Percentiles rank a stretch among this genome's conserved stretches.
These are phyloP conservation scores for Zoanthus solanderi DNA, from an alignment of 92 coral and sea anemone species.

Conservation along the genomic window DNA sequence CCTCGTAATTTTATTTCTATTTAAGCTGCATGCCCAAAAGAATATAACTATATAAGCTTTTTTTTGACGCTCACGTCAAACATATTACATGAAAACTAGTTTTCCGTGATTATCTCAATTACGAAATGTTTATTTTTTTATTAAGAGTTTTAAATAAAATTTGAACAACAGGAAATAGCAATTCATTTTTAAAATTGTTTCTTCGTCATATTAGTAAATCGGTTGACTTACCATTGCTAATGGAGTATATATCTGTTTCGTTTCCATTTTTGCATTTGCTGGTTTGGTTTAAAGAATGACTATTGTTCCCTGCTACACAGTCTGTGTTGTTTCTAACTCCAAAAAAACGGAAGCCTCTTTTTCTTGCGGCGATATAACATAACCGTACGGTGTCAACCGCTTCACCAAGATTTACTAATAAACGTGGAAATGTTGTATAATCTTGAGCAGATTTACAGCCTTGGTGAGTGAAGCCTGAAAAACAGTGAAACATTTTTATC, in stretches of 20 bases:
- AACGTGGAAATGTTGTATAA: not conserved
- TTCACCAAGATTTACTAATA: not conserved
- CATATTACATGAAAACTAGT: too few relatives aligned
- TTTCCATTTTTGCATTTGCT: not conserved
- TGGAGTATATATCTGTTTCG: not conserved
- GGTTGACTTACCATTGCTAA: not conserved
- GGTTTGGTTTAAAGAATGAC: not conserved
- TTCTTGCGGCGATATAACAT: conserved; percentile 8
- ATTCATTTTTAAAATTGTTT: too few relatives aligned
- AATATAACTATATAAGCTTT: too few relatives aligned
- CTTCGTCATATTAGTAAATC: too few relatives aligned
- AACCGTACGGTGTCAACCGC: conserved; percentile 3
- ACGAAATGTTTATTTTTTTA: too few relatives aligned
- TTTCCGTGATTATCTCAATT: too few relatives aligned
- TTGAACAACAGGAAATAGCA: too few relatives aligned
- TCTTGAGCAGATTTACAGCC: not conserved
- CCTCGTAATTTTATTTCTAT: too few relatives aligned
- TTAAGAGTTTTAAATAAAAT: too few relatives aligned
- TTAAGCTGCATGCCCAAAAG: too few relatives aligned
- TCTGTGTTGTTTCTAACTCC: conserved; percentile 6
- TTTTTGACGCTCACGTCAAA: too few relatives aligned
- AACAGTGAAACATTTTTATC: too few relatives aligned
- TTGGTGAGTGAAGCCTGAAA: conserved; percentile 10
- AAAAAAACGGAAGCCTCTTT: not conserved
- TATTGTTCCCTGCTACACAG: not conserved